Percentiles rank a stretch among this genome's conserved stretches.
Conservation (phyloP, 1,140 invertebrate species). For the Drosophila mojavensis region DNA sequence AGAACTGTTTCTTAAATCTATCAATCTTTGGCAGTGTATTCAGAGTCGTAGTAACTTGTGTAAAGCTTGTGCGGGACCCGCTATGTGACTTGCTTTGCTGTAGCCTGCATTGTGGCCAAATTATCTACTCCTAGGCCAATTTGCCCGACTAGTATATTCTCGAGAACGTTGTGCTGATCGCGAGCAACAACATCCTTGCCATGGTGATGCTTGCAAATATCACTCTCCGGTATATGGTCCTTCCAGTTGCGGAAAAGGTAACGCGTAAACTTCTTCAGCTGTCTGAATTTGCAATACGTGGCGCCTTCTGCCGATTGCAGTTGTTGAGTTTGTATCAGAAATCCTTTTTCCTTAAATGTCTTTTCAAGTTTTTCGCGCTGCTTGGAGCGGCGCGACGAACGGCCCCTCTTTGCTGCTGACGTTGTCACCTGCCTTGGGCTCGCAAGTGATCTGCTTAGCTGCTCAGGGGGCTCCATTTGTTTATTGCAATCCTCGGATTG, state of each 20-base stretch:
- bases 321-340: constrained; percentile 96
- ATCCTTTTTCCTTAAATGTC: constrained; percentile 96
- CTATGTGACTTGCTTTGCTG: constrained; percentile 41
- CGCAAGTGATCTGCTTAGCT: neutral
- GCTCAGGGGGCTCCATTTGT: constrained; percentile 21
- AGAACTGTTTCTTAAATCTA: constrained; percentile 52
- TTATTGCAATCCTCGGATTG: constrained; percentile 27
- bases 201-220: constrained; percentile 79
- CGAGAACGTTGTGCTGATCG: constrained; percentile 34
- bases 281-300: constrained; percentile 96
- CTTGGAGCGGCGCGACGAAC: constrained; percentile 91
- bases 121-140: constrained; percentile 23
- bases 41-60: constrained; percentile 7
- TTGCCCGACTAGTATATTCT: constrained; percentile 41
- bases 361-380: constrained; percentile 95
- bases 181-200: constrained; percentile 8
- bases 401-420: constrained; percentile 84
- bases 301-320: constrained; percentile 95
- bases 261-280: constrained; percentile 94
- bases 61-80: constrained; percentile 2
- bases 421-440: constrained; percentile 67
- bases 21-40: constrained; percentile 76
- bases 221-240: constrained; percentile 93
- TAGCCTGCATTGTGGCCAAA: constrained; percentile 11
- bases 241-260: constrained; percentile 97